Base-by-base conservation (phyloP, 2,113 vertebrate species). In the Cyanoderma ruficeps region DNA sequence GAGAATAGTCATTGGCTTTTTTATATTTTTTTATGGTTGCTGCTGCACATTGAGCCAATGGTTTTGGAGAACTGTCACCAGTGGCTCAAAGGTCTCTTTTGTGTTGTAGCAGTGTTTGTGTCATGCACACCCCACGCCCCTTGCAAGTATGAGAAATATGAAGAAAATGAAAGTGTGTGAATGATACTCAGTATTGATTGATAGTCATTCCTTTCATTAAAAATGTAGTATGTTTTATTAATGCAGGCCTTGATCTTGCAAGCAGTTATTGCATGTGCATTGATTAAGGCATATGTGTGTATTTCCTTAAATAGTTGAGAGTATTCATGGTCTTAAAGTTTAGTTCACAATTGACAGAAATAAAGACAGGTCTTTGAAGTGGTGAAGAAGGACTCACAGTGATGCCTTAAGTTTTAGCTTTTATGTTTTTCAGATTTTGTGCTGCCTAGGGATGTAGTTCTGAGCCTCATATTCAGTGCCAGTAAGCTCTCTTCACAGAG, bases 41-140 rank as follows among this genome's bases (percentile, higher is more conserved):
- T 82, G 47, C 63, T 80, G 72, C 30, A 83, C 21, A 8, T 47
- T 49, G 41, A 78, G 50, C 8, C 50, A 44, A 0, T 60, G 33
- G 11, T 74, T 91, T 91, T 21, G n/a, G 63, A 83, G 33, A 80
- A 21, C 15, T 60, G n/a, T 81, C 53, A 74, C 28, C 37, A 87
- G 13, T 44, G 31, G 9, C 84, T 84, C 22, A 7, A 56, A 77
- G 41, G 61, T 64, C 9, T 52, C 37, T 78, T 76, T 39, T 2
- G 2, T 37, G 25, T 70, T 89, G 8, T 87, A 41, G 11, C 13
- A 41, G 8, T 30, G 19, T 74, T 71, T 71, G 19, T 89, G 27
- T 83, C 41, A 33, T 42, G 3, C 25, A 35, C 18, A 33, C 4
- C 3, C 2, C 25, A 9, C 1, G 1, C 3, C 17, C 13, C 27